A percentile compares a stretch with the other conserved stretches of the same genome.
phyloP scores from a whole-genome alignment of 2,797 vertebrate genomes.

The Hippocampus kuda region DNA sequence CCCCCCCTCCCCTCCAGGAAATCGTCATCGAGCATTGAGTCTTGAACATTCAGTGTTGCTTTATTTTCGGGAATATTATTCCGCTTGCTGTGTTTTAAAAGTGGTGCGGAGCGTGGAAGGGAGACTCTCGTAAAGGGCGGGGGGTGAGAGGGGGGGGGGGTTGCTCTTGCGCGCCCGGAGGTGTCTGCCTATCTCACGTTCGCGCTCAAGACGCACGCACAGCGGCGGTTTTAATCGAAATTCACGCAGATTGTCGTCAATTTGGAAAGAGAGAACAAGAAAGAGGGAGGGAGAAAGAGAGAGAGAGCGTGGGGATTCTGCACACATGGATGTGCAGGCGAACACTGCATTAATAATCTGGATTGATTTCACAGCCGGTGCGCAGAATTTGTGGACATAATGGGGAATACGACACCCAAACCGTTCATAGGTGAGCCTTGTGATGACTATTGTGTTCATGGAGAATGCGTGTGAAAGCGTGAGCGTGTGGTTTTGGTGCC shows the following conservation, averaged over 20 bases:
- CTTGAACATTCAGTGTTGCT: background rate
- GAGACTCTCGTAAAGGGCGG: slow-evolving; percentile 41
- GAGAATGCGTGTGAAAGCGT: too few species aligned
- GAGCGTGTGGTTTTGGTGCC: slow-evolving; percentile 23
- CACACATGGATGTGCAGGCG: slow-evolving; percentile 59
- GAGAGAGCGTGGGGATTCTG: background rate
- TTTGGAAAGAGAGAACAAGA: background rate
- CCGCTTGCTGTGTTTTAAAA: slow-evolving; percentile 67
- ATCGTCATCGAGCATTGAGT: background rate
- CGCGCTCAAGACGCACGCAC: slow-evolving; percentile 24
- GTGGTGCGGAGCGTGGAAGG: slow-evolving; percentile 45
- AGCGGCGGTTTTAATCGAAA: slow-evolving; percentile 9
- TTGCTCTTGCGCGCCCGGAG: slow-evolving; percentile 53
- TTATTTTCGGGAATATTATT: background rate
- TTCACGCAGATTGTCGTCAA: slow-evolving; percentile 21
- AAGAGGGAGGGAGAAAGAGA: background rate
- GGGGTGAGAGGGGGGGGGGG: slow-evolving; percentile 48
- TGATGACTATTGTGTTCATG: background rate
- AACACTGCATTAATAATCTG: slow-evolving; percentile 27
- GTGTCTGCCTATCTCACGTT: slow-evolving; percentile 52
- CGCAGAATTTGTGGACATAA: slow-evolving; percentile 59
- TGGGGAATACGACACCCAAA: slow-evolving; percentile 75
- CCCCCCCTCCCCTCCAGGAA: background rate
- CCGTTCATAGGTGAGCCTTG: slow-evolving; percentile 67
- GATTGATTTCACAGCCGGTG: slow-evolving; percentile 63